Percentiles rank a stretch among this genome's conserved stretches.
Conservation (phyloP, 53 echinoderm and acorn worm genomes). For the Stichopus horrens region DNA sequence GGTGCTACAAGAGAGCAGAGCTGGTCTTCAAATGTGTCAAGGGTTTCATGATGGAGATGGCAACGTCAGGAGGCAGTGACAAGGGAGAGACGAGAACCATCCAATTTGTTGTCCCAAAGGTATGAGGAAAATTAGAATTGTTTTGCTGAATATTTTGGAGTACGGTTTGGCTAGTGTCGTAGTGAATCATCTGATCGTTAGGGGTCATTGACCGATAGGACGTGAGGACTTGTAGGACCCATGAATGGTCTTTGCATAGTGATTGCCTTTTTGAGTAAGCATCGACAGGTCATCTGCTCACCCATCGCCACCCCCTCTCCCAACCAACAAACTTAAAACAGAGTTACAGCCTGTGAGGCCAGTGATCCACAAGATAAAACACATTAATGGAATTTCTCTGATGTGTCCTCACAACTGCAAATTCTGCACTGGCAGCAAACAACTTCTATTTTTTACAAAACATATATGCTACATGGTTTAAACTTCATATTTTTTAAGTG, state of each 20-base stretch:
- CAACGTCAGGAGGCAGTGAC: conserved; percentile 75
- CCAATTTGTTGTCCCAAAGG: conserved; percentile 90
- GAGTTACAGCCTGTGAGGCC: no score
- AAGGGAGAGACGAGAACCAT: conserved; percentile 73
- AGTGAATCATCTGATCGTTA: no score
- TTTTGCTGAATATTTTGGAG: background rate
- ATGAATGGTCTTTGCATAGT: background rate
- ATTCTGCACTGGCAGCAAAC: background rate
- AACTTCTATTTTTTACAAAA: no score
- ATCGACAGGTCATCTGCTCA: background rate
- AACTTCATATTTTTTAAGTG: background rate
- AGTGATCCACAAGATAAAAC: no score
- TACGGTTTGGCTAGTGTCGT: background rate
- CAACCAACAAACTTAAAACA: no score
- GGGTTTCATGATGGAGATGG: conserved; percentile 99
- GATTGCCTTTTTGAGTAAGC: background rate
- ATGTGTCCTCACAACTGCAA: no score
- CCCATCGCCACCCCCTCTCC: background rate
- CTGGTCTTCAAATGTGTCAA: conserved; percentile 92
- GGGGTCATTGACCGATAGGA: no score
- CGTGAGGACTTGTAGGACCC: no score
- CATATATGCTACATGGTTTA: no score
- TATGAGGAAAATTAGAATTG: background rate
- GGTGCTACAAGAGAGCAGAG: conserved; percentile 92
- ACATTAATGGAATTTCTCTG: no score